Conservation (phyloP, 2,797 vertebrate genomes). For the Micromesistius poutassou region DNA sequence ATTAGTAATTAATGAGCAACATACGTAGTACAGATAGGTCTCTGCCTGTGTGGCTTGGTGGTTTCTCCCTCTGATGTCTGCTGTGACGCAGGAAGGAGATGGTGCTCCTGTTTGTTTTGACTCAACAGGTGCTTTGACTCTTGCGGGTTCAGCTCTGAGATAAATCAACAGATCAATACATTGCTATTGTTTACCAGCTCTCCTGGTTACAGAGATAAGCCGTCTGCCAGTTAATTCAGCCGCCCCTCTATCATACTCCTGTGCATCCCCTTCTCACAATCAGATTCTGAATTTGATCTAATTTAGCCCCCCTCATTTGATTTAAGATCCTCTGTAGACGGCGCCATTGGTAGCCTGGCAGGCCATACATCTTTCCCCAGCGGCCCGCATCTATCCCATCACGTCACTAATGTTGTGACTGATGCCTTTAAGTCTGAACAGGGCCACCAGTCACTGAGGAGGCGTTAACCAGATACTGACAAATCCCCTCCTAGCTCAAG, state of each 20-base stretch:
- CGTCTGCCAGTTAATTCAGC: not conserved
- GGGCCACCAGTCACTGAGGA: not conserved
- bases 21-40: not conserved
- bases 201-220: not conserved
- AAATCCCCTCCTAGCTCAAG: not conserved
- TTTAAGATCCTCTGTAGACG: not conserved
- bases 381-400: not conserved
- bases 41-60: constrained; percentile 5
- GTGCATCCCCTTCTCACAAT: not conserved
- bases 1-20: not conserved
- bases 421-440: not conserved
- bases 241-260: not conserved
- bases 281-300: not conserved
- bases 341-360: too few species aligned
- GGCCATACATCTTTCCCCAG: too few species aligned
- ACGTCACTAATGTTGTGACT: not conserved
- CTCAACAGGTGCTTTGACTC: constrained; percentile 36
- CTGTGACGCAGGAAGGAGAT: constrained; percentile 30
- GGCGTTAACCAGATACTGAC: constrained; percentile 4
- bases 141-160: not conserved
- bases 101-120: constrained; percentile 42
- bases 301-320: not conserved
- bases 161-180: not conserved
- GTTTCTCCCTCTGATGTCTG: not conserved
- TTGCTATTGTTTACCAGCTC: not conserved